Evolutionary conservation across 2,888 invertebrate genomes (phyloP), one percentile per base, ranked within the genome.

Genomic region (Andrena marginata): DNA sequence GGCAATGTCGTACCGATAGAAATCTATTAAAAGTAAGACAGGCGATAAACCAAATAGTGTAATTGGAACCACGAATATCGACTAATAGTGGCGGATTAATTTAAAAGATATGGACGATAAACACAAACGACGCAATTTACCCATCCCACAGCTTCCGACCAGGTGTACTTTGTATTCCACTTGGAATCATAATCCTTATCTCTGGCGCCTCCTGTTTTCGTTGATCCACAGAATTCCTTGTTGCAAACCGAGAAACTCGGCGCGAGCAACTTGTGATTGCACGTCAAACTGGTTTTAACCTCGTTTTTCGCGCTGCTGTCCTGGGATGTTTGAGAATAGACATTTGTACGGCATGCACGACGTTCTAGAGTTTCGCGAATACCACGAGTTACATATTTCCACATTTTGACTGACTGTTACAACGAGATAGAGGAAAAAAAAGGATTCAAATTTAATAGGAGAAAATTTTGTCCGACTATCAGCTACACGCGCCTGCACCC

Each of bases 61-160:
- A 65, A 42, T 35, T 62, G 4, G n/a, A 35, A 8, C 4, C 48
- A 42, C 23, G 20, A 2, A 33, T 35, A 20, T 33, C n/a, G 16
- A n/a, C 6, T 35, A 42, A 56, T 54, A 56, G 33, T n/a, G 29
- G 6, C 8, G 67, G 2, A 33, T 7, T 1, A 29, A 16, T 26
- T 7, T 1, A 29, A 16, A 64, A 26, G 31, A 77, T 72, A 65
- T 65, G 51, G 8, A 33, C 33, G 49, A 69, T 56, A 78, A 69
- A 75, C 35, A 59, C 23, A 65, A 75, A 72, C 48, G 54, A 2
- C 65, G 75, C 35, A 78, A 85, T 79, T 89, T 89, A 93, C 93
- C 93, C 92, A 93, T 69, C 93, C 90, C 54, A 93, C 88, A 10
- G 93, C 93, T 35, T 93, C 93, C n/a, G 90, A 73, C 92, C 93